Conservation (phyloP, 1,140 invertebrate species). For the Acyrthosiphon pisum region DNA sequence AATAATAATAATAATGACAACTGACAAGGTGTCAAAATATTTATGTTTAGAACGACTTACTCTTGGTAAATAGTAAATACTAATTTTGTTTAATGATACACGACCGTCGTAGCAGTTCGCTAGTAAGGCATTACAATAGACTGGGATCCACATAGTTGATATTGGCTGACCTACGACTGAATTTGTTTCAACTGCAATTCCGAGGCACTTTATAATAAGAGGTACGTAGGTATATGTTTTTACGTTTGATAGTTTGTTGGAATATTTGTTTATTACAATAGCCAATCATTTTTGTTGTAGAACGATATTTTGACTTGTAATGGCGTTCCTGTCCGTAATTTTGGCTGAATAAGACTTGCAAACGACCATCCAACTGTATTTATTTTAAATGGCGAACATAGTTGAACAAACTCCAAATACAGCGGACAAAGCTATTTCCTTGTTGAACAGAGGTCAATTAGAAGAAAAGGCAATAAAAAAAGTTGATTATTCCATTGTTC, state of each 20-base stretch:
- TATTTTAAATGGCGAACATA: slow-evolving; percentile 60
- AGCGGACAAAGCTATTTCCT: slow-evolving; percentile 59
- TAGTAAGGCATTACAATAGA: too few species aligned
- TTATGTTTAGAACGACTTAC: slow-evolving; percentile 40
- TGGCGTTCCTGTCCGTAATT: not conserved
- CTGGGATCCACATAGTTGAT: not conserved
- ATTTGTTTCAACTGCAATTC: not conserved
- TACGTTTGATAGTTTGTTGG: not conserved
- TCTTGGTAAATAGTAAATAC: not conserved
- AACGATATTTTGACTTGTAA: not conserved
- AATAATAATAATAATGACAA: slow-evolving; percentile 6
- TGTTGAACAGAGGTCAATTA: slow-evolving; percentile 55
- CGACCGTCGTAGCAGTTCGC: not conserved
- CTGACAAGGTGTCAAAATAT: slow-evolving; percentile 45
- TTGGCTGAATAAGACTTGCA: not conserved
- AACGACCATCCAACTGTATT: not conserved
- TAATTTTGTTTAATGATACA: not conserved
- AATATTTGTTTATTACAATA: not conserved
- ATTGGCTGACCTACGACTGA: not conserved
- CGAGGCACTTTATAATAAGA: not conserved
- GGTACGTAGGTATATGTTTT: not conserved
- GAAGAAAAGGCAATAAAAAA: not conserved
- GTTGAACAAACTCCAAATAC: slow-evolving; percentile 61
- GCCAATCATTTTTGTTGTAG: not conserved
- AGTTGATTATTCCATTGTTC: slow-evolving; percentile 38